Base-by-base conservation (phyloP, 2,113 vertebrate species). In the Pedionomus torquatus region DNA sequence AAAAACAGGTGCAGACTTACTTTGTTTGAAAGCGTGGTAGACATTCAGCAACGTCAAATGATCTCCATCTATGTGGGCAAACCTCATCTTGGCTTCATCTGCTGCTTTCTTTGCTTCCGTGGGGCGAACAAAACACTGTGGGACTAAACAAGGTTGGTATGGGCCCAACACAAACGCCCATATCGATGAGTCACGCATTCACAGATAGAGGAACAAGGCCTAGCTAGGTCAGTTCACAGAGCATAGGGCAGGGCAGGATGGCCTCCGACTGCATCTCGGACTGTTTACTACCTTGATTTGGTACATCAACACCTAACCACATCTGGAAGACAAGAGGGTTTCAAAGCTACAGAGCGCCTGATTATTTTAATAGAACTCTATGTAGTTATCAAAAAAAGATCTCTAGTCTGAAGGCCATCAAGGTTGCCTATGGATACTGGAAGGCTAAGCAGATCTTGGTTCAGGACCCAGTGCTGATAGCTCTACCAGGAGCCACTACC, bases 101-200 rank as follows among this genome's bases (percentile, higher is more conserved):
- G 99, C 99, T 87, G 99, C 98, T 99, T 99, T 99, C 98, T 99
- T 99, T 98, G 99, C 99, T 98, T 99, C 99, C 98, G 99, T 99
- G 97, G 99, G 99, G 90, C 99, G 99, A 98, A 99, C 99, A 98
- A 99, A 99, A 98, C 99, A 99, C 99, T 99, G 99, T 98, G 99
- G 99, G 99, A 99, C 99, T 99, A 99, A 99, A 99, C 99, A 99
- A 99, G 99, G 99, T 99, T 99, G 99, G 99, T 99, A 99, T 99
- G 98, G 99, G 99, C 99, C 98, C 99, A 99, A 99, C 99, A 99
- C 98, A 99, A 99, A 99, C 99, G 98, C 99, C 99, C 99, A 99
- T 98, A 99, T 99, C 99, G 99, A 99, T 99, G 99, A 99, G 99
- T 99, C 99, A 99, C 99, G 98, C 98, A 99, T 99, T 99, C 98